Conservation (phyloP, 2,797 vertebrate genomes). For the Anomalospiza imberbis region DNA sequence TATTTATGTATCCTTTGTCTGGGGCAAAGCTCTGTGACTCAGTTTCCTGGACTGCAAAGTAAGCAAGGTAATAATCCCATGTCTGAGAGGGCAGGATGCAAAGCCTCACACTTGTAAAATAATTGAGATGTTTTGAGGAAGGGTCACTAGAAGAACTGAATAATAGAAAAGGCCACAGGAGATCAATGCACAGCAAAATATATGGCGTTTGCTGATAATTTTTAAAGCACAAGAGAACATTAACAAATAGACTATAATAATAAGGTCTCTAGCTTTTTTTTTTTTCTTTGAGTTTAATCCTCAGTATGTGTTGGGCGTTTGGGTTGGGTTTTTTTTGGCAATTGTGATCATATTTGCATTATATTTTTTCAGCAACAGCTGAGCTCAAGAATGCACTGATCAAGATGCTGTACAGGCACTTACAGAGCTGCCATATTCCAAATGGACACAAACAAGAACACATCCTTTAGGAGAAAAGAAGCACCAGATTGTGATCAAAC, state of each 20-base stretch:
- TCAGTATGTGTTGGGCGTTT: rapidly evolving
- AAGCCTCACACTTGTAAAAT: not conserved
- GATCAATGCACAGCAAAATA: not conserved
- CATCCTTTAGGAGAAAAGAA: not conserved
- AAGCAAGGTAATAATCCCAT: not conserved
- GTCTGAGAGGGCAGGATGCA: not conserved
- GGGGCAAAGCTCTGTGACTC: not conserved
- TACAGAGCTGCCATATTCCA: not conserved
- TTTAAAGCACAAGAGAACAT: not conserved
- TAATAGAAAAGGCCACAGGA: not conserved
- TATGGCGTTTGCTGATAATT: not conserved
- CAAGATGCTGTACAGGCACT: not conserved
- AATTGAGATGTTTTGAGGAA: not conserved
- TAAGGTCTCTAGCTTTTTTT: not conserved
- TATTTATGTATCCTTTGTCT: not conserved
- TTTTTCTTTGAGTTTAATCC: not conserved
- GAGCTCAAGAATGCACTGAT: not conserved
- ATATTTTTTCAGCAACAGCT: not conserved
- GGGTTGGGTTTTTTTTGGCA: not conserved
- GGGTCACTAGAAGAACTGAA: not conserved
- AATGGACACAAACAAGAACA: not conserved
- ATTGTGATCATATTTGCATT: not conserved
- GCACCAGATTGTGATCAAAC: not conserved
- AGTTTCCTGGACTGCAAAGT: not conserved
- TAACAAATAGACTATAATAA: not conserved